These are phyloP conservation scores for Stenichneumon culpator DNA, from an alignment of 2,888 invertebrate genomes.

Conservation along the genomic window DNA sequence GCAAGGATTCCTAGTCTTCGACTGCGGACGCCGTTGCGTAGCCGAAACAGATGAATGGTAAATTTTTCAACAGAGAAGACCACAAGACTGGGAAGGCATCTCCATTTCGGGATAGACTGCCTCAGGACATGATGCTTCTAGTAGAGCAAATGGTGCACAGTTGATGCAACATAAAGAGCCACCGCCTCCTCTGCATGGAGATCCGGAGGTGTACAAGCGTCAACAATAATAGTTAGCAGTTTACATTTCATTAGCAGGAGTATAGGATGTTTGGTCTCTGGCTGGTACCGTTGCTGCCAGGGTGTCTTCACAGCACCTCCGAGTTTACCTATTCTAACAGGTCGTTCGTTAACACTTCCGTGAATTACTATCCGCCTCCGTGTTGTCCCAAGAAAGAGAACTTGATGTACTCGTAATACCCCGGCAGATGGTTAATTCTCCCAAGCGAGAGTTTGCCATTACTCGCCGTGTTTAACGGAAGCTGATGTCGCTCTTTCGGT, in stretches of 20 bases:
- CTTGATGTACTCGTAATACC: slow-evolving; percentile 21
- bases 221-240: slow-evolving; percentile 77
- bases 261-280: slow-evolving; percentile 55
- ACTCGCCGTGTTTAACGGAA: background rate
- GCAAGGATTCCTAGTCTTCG: background rate
- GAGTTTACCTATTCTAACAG: slow-evolving; percentile 70
- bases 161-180: slow-evolving; percentile 11
- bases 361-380: slow-evolving; percentile 62
- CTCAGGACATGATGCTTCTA: slow-evolving; percentile 37
- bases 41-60: background rate
- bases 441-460: slow-evolving; percentile 3
- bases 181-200: slow-evolving; percentile 20
- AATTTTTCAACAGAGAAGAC: slow-evolving; percentile 26
- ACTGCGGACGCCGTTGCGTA: background rate
- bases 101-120: slow-evolving; percentile 41
- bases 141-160: slow-evolving; percentile 41
- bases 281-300: slow-evolving; percentile 47
- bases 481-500: background rate
- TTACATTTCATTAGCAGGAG: slow-evolving; percentile 78
- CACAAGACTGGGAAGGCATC: slow-evolving; percentile 23
- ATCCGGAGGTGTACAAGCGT: slow-evolving; percentile 71
- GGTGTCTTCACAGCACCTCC: slow-evolving; percentile 68
- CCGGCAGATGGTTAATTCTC: slow-evolving; percentile 15
- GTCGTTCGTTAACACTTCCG: slow-evolving; percentile 71
- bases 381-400: slow-evolving; percentile 42